Base-by-base conservation (phyloP, 2,888 invertebrate species). In the Caenorhabditis doughertyi region DNA sequence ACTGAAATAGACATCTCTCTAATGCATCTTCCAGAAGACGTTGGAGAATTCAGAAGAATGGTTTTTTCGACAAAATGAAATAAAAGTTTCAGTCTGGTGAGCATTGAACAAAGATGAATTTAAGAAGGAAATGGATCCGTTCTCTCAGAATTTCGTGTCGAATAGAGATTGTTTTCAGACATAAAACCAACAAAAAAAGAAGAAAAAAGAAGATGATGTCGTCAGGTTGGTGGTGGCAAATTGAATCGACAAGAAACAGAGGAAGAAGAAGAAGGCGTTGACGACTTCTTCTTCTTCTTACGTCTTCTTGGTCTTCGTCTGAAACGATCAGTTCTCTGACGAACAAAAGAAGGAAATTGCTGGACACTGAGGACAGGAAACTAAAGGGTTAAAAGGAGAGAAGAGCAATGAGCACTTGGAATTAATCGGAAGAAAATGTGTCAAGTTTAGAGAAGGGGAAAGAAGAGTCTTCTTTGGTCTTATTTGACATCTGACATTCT, bases 331-430 rank as follows among this genome's bases (percentile, higher is more conserved):
- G 65, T 47, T 65, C 65, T 23, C 18, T 42, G 65, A 67, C 65
- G 77, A 77, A 77, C 77, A 62, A 77, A 76, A 68, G 16, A 39
- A 68, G 77, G 77, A 77, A 77, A 77, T 77, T 79, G 79, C 32
- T 65, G 71, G 70, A 62, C 47, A 53, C 42, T 60, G 68, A 55
- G 79, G 58, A 71, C 49, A 42, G 65, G 51, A 71, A 73, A 25
- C 29, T 49, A 5, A 47, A 56, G 60, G 35, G 49, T 44, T 39
- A 9, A 16, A 51, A 51, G n/a, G n/a, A n/a, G n/a, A 29, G 39
- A 53, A 56, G 39, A 65, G 58, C 67, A 76, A 72, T 53, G 74
- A 71, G 72, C 74, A 81, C 64, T 58, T 65, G 72, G 65, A 80
- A 68, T 71, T 79, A 71, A 71, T 79, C 72, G 79, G 79, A 65